These are phyloP conservation scores for Sebastolobus altivelis DNA, from an alignment of 2,797 vertebrate species.

Conservation along the genomic window DNA sequence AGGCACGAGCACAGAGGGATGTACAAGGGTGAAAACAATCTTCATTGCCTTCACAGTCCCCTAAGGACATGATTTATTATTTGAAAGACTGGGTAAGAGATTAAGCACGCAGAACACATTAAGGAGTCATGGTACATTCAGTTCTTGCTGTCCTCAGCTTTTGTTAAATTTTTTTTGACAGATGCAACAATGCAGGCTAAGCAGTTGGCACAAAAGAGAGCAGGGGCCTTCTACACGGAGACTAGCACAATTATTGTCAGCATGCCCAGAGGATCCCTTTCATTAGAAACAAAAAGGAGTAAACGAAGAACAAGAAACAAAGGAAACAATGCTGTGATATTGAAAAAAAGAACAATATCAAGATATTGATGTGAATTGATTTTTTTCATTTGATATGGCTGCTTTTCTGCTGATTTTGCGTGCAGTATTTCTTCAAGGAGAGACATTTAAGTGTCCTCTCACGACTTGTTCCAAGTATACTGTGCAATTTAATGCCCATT, in stretches of 20 bases:
- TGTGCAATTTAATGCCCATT: slow-evolving; percentile 21
- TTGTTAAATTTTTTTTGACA: slow-evolving; percentile 27
- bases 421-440: background rate
- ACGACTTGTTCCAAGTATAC: background rate
- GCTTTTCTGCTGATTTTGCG: slow-evolving; percentile 16
- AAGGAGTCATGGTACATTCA: slow-evolving; percentile 23
- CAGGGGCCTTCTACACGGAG: slow-evolving; percentile 6
- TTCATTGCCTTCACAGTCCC: slow-evolving; percentile 9
- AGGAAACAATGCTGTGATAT: slow-evolving; percentile 8
- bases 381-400: background rate
- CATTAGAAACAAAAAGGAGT: slow-evolving; percentile 17
- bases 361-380: slow-evolving; percentile 14
- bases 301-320: background rate
- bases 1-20: slow-evolving; percentile 31
- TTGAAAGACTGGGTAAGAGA: slow-evolving; percentile 34
- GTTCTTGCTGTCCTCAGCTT: slow-evolving; percentile 52
- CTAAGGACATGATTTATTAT: slow-evolving; percentile 18
- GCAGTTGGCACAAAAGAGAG: slow-evolving; percentile 38
- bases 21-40: slow-evolving; percentile 7
- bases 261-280: slow-evolving; percentile 27
- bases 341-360: slow-evolving; percentile 13
- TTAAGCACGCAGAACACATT: slow-evolving; percentile 33
- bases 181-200: slow-evolving; percentile 51
- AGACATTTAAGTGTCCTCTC: background rate
- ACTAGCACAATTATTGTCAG: slow-evolving; percentile 36